Base-by-base conservation (phyloP, 2,797 vertebrate genomes). In the Pempheris klunzingeri region DNA sequence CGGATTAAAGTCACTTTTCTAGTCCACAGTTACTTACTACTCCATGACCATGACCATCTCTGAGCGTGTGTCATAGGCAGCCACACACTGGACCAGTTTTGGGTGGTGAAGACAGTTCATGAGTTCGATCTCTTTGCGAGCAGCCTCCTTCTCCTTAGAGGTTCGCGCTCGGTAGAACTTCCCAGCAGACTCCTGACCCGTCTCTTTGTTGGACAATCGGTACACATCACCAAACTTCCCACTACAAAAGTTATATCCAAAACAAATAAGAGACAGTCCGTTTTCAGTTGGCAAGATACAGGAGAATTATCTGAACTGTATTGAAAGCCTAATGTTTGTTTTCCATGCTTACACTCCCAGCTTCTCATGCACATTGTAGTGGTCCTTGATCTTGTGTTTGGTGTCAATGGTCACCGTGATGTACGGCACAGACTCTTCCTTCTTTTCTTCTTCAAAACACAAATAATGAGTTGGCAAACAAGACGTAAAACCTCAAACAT, bases 31-130 rank as follows among this genome's bases (percentile, higher is more conserved):
- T 17, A 93, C 95, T 94, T 71, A 96, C 97, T 96, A 97, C 64
- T 98, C 96, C 94, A 97, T 93, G 81, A 98, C 92, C 95, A 98
- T 94, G 83, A 96, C 93, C 14, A 96, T 85, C 88, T 96, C 92
- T 0, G 86, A 0, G 5, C 85, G 91, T 0, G 84, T 86, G 80
- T 96, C 93, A n/a, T 96, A 98, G 52, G 96, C 97, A 0, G 92
- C 96, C 15, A 96, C 82, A 82, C 96, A 96, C 71, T 96, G 96
- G 64, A 96, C 96, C 2, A 98, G 94, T 63, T 96, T 96, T 0
- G 95, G 94, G 79, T 97, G 97, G 4, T 94, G 95, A 61, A 98
- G 93, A 26, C 85, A 87, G 81, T 96, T 97, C 96, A 98, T 97
- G 9, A 97, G 77, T 49, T 95, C 87, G 5, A 98, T 96, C 87